Base-by-base conservation (phyloP, 2,888 invertebrate species). In the Meiosimyza decipiens region DNA sequence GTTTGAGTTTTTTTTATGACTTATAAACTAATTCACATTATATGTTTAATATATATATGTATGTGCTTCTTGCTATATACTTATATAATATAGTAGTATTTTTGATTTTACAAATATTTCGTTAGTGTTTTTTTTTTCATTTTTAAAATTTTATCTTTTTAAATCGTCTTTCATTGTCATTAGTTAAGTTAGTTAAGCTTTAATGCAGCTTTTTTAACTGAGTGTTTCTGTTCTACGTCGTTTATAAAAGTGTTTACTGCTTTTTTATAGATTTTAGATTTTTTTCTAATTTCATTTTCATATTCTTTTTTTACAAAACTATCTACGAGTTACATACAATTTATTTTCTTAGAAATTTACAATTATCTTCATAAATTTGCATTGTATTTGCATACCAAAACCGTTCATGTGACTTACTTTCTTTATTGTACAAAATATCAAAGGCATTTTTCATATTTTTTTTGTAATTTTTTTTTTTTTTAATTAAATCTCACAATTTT, bases 21-120 rank as follows among this genome's bases (percentile, higher is more conserved):
- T 62, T 65, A 57, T 22, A 59, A 52, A 6, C 63, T 47, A 50
- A 79, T 76, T 62, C 16, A 79, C 81, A 78, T 81, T 80, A 81
- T 75, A 75, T 80, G 74, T 82, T 82, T 80, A 81, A 81, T 79
- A 73, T 77, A 79, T 77, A 60, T 76, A 75, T 64, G 55, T 73
- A 64, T 67, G 52, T 63, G 16, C n/a, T 62, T 52, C 28, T 55
- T 67, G 54, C 67, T 67, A 15, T 63, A 47, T 47, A 47, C 40
- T 13, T 65, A 51, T 49, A 12, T 16, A 49, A 16, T 57, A 16
- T 49, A 33, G 9, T 60, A 52, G 22, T 73, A 13, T 54, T 71
- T 71, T 73, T 71, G 71, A 60, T 55, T 60, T 71, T 71, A 49
- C 15, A 33, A 16, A 59, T 71, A 66, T 18, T 13, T 65, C 47